Evolutionary conservation across 1,140 invertebrate species (phyloP).

Genomic region (Metaphire vulgaris): DNA sequence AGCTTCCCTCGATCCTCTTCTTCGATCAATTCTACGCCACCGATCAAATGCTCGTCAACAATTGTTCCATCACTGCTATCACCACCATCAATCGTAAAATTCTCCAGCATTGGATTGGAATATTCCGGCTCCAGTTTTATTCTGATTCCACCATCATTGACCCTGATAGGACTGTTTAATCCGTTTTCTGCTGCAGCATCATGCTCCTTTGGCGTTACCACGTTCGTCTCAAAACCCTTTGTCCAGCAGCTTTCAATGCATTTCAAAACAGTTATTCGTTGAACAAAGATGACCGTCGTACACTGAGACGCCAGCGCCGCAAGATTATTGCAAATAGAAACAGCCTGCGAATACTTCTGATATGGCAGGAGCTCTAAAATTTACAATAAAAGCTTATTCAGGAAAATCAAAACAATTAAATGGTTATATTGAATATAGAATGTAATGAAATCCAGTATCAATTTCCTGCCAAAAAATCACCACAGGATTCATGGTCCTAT

Average conservation of each 20-base stretch:
- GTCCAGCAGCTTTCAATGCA: background rate
- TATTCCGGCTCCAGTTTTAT: background rate
- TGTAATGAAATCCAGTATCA: too few species aligned
- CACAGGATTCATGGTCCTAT: too few species aligned
- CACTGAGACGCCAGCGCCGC: background rate
- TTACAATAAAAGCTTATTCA: too few species aligned
- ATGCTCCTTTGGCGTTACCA: background rate
- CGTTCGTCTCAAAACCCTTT: background rate
- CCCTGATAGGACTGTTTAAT: background rate
- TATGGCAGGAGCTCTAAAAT: background rate
- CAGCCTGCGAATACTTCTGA: background rate
- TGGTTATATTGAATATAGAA: too few species aligned
- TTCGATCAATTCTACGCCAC: background rate
- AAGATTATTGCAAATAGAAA: background rate
- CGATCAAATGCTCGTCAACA: background rate
- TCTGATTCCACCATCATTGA: background rate
- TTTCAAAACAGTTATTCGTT: background rate
- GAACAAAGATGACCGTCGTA: background rate
- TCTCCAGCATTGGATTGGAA: background rate
- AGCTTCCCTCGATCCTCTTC: background rate
- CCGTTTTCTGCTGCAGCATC: background rate
- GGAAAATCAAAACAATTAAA: too few species aligned
- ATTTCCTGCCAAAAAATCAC: too few species aligned
- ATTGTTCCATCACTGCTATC: background rate
- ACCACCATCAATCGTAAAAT: background rate